These are phyloP conservation scores for Mesopsocus fuscifrons DNA, from an alignment of 2,888 invertebrate genomes.

Conservation along the genomic window DNA sequence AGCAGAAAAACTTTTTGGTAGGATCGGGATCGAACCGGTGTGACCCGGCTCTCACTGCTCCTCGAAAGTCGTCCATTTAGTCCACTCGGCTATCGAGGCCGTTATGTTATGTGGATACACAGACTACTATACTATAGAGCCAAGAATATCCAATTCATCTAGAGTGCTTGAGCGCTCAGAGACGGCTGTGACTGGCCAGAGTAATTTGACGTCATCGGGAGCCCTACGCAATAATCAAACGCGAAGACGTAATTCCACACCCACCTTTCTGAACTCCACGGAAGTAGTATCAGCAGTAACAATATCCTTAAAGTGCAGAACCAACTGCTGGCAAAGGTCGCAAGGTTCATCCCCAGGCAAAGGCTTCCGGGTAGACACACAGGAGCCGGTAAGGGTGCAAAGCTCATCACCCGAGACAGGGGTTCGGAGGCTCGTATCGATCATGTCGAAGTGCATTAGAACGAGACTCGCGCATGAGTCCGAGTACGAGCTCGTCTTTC, in stretches of 20 bases:
- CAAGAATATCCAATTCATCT: too few relatives aligned
- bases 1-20: too few relatives aligned
- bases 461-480: constrained; percentile 62
- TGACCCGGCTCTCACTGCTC: too few relatives aligned
- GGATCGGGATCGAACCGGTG: too few relatives aligned
- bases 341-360: constrained; percentile 48
- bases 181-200: too few relatives aligned
- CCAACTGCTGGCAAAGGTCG: constrained; percentile 67
- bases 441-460: constrained; percentile 49
- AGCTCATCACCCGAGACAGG: constrained; percentile 43
- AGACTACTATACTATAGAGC: too few relatives aligned
- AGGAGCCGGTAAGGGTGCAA: constrained; percentile 46
- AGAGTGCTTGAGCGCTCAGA: too few relatives aligned
- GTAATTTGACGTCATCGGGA: too few relatives aligned
- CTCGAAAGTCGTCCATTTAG: too few relatives aligned
- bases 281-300: constrained; percentile 72
- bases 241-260: too few relatives aligned
- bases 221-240: too few relatives aligned
- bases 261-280: constrained; percentile 53
- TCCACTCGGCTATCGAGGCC: too few relatives aligned
- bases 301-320: constrained; percentile 57
- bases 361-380: constrained; percentile 13
- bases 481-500: constrained; percentile 47
- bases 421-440: constrained; percentile 36
- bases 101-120: background rate